These are phyloP conservation scores for Aphaenogaster floridana DNA, from an alignment of 1,140 invertebrate species.

Conservation along the genomic window DNA sequence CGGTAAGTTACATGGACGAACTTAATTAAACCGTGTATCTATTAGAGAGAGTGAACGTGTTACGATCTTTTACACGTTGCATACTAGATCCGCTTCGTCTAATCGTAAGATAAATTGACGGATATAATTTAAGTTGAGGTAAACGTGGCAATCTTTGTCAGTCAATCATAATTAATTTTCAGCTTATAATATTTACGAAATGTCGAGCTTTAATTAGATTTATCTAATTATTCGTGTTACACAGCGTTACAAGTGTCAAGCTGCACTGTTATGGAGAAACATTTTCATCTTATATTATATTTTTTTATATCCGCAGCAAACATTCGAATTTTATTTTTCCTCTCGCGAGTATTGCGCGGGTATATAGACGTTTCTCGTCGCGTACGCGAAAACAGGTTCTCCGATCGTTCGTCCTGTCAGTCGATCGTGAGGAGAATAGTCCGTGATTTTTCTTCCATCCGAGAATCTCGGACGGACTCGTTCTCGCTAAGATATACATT, in stretches of 20 bases:
- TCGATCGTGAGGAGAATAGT: slow-evolving; percentile 7
- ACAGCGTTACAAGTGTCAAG: not conserved
- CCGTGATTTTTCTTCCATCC: slow-evolving; percentile 8
- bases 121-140: not conserved
- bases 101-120: slow-evolving; percentile 27
- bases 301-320: not conserved
- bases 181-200: not conserved
- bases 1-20: not conserved
- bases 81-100: slow-evolving; percentile 6
- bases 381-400: slow-evolving; percentile 1
- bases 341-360: not conserved
- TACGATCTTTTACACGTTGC: slow-evolving; percentile 4
- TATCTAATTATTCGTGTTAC: not conserved
- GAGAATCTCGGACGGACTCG: slow-evolving; percentile 10
- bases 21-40: slow-evolving; percentile 40
- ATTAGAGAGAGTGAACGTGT: not conserved
- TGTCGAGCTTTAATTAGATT: slow-evolving; percentile 15
- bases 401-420: not conserved
- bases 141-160: slow-evolving; percentile 27
- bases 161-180: slow-evolving; percentile 17
- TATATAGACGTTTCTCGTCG: not conserved
- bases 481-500: not conserved
- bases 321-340: not conserved
- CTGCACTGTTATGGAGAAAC: not conserved
- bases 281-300: not conserved